Percentiles rank a stretch among this genome's conserved stretches.
Conservation (phyloP, 2,113 vertebrate genomes). For the Amphilophus citrinellus region DNA sequence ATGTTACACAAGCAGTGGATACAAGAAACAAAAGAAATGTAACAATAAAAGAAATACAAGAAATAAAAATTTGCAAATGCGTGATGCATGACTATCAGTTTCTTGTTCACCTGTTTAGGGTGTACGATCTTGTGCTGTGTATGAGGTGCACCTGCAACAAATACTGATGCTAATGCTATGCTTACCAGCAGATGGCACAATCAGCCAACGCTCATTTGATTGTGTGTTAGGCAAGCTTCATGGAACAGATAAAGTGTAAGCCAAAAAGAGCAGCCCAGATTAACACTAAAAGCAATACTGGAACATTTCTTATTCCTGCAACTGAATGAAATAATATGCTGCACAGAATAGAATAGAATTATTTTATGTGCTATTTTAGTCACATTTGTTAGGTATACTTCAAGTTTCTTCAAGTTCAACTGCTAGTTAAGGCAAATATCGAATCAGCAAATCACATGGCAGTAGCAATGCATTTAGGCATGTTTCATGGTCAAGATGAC, state of each 20-base stretch:
- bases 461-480: background rate
- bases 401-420: background rate
- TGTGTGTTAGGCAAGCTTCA: background rate
- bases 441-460: background rate
- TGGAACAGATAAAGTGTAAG: background rate
- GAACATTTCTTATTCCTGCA: no score
- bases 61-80: background rate
- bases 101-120: background rate
- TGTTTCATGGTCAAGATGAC: background rate
- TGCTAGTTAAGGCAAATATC: background rate
- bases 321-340: background rate
- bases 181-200: conserved; percentile 65
- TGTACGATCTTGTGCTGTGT: background rate
- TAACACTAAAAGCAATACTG: no score
- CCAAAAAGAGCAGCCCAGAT: no score
- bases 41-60: background rate
- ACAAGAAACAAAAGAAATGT: no score
- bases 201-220: background rate
- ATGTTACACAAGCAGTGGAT: background rate
- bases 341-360: no score
- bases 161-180: background rate
- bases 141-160: background rate
- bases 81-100: background rate
- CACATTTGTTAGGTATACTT: background rate
- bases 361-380: background rate